Base-by-base conservation (phyloP, 2,113 vertebrate species). In the Propithecus coquereli region DNA sequence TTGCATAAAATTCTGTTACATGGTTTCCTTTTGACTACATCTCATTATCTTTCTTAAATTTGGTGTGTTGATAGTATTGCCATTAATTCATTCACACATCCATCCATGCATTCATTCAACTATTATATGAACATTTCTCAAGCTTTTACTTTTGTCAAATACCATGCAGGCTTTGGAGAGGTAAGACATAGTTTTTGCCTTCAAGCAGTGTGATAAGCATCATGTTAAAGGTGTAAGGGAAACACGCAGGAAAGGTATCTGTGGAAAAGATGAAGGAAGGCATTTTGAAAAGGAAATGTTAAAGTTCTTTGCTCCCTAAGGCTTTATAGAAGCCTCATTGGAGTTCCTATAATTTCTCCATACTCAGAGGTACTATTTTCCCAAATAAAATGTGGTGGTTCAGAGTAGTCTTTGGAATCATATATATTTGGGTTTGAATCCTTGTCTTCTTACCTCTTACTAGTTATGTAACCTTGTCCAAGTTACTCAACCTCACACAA, bases 1-100 rank as follows among this genome's bases (percentile, higher is more conserved):
- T 87, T 54, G 40, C n/a, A 63, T 97, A 83, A 94, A 93, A 77
- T 87, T 57, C 79, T 86, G 79, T 96, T 50, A 37, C 16, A 32
- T 63, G 80, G 61, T 89, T 93, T 92, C 22, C 12, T 96, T 81
- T 76, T 52, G 70, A 89, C 45, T 70, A 32, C 71, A 86, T 91
- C 52, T 93, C 80, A 76, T 93, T 88, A 34, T 93, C 74, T 90
- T 45, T 91, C 83, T 96, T 97, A 81, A 92, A 68, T 83, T 87
- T 94, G 90, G 50, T 91, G 40, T 77, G 2, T 73, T 40, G 71
- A 23, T 80, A 74, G 65, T 81, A 18, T 92, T 95, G 81, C 61
- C 79, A 0, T 84, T 84, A 43, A 76, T 95, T 89, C 57, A 76
- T 94, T 88, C 59, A 70, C 86, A 32, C 50, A 86, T 85, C 47